Conservation (phyloP, 2,888 invertebrate genomes). For the Napeogenes sylphis region DNA sequence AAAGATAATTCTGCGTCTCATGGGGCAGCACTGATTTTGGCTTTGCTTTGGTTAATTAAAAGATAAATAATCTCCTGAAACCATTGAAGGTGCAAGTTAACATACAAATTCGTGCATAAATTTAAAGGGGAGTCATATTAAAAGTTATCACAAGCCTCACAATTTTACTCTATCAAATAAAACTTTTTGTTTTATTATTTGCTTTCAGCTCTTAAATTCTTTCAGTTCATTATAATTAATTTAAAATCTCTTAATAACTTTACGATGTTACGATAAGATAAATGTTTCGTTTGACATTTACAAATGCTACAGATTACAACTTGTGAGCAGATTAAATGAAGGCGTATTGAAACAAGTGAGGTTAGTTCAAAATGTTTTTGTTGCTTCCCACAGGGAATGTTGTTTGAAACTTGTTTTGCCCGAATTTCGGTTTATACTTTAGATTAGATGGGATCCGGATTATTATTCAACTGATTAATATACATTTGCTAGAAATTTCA, state of each 20-base stretch:
- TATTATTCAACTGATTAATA: too few relatives aligned
- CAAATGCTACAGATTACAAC: conserved; percentile 16
- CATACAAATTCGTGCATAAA: too few relatives aligned
- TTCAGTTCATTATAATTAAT: too few relatives aligned
- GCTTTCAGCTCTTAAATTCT: too few relatives aligned
- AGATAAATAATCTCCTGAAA: too few relatives aligned
- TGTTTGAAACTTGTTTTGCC: conserved; percentile 11
- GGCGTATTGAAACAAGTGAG: conserved; percentile 16
- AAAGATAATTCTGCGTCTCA: not conserved
- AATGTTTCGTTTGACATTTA: conserved; percentile 5
- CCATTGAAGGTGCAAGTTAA: too few relatives aligned
- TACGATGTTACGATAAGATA: not conserved
- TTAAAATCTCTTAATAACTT: too few relatives aligned
- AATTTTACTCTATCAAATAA: too few relatives aligned
- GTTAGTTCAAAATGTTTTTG: conserved; percentile 17
- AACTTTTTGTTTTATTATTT: too few relatives aligned
- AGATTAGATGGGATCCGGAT: not conserved
- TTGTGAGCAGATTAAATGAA: conserved; percentile 18
- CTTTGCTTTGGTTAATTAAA: not conserved
- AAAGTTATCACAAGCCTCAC: too few relatives aligned
- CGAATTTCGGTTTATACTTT: not conserved
- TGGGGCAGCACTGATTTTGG: not conserved
- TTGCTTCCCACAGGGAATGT: conserved; percentile 13
- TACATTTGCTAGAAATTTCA: too few relatives aligned
- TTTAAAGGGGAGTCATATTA: too few relatives aligned